phyloP scores from a whole-genome alignment of 2,888 invertebrate genomes.

The Plusia festucae region DNA sequence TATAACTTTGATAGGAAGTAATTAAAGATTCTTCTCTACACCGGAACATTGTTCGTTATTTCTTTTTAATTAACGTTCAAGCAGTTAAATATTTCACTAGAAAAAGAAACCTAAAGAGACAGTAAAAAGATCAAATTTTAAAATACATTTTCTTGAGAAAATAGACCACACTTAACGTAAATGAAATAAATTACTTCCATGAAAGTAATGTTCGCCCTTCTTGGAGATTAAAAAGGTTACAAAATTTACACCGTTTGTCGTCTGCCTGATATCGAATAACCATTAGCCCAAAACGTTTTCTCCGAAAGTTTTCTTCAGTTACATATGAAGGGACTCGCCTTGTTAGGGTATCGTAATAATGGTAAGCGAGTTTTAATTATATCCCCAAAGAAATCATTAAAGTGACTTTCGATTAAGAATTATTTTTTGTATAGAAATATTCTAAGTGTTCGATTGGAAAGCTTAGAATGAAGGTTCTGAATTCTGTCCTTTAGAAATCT shows the following conservation, averaged over 20 bases:
- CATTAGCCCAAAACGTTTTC: slow-evolving; percentile 43
- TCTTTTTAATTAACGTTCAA: not conserved
- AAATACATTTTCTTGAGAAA: not conserved
- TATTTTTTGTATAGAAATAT: not conserved
- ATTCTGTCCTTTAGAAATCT: not conserved
- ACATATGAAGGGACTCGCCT: slow-evolving; percentile 14
- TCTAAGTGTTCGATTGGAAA: too few species aligned
- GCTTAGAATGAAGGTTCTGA: not conserved
- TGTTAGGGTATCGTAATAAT: slow-evolving; percentile 25
- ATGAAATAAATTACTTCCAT: slow-evolving; percentile 27
- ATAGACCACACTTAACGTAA: slow-evolving; percentile 7
- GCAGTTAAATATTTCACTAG: not conserved
- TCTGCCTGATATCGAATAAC: slow-evolving; percentile 40
- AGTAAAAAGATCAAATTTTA: not conserved
- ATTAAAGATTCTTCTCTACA: not conserved
- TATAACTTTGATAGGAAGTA: not conserved
- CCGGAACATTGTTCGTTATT: not conserved
- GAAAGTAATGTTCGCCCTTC: slow-evolving; percentile 24
- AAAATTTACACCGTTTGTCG: slow-evolving; percentile 35
- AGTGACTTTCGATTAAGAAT: not conserved
- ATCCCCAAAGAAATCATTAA: slow-evolving; percentile 26
- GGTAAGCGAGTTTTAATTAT: slow-evolving; percentile 59
- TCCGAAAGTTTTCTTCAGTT: slow-evolving; percentile 32
- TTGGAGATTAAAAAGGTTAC: slow-evolving; percentile 45
- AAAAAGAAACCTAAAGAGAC: not conserved